A percentile compares a stretch with the other conserved stretches of the same genome.
These are phyloP conservation scores for Escarpia spicata DNA, from an alignment of 2,888 invertebrate species.

Conservation along the genomic window DNA sequence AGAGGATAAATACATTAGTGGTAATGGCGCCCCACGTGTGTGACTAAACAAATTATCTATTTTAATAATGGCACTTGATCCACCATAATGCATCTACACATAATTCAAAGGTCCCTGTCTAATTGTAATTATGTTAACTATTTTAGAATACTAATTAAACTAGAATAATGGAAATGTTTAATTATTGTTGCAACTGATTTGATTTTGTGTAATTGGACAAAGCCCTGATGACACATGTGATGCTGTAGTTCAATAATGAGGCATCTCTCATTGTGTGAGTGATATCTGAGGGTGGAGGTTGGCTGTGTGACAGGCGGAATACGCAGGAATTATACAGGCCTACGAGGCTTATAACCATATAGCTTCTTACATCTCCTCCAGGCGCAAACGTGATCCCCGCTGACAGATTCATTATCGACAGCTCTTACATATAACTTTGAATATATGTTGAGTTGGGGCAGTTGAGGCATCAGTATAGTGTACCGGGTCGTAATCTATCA, in stretches of 20 bases:
- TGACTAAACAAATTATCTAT: neutral
- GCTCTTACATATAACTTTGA: conserved; percentile 11
- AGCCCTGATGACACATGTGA: neutral
- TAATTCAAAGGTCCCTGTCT: neutral
- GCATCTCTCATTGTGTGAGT: neutral
- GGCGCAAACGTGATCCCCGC: neutral
- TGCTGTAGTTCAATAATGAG: neutral
- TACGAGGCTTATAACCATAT: neutral
- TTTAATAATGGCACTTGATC: neutral
- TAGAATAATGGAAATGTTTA: neutral
- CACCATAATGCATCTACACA: neutral
- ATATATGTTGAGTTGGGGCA: neutral
- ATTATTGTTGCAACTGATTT: neutral
- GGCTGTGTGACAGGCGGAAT: neutral
- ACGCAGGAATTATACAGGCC: neutral
- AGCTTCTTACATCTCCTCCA: neutral
- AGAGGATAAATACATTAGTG: too few relatives aligned
- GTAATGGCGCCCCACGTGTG: neutral
- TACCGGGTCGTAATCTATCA: neutral
- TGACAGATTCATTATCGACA: conserved; percentile 7
- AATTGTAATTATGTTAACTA: neutral
- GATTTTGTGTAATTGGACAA: too few relatives aligned
- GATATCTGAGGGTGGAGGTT: neutral
- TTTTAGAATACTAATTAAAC: neutral
- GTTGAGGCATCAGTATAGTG: neutral